A percentile compares a stretch with the other conserved stretches of the same genome.
Conservation (phyloP, 2,113 vertebrate species). For the Gymnobelideus leadbeateri region DNA sequence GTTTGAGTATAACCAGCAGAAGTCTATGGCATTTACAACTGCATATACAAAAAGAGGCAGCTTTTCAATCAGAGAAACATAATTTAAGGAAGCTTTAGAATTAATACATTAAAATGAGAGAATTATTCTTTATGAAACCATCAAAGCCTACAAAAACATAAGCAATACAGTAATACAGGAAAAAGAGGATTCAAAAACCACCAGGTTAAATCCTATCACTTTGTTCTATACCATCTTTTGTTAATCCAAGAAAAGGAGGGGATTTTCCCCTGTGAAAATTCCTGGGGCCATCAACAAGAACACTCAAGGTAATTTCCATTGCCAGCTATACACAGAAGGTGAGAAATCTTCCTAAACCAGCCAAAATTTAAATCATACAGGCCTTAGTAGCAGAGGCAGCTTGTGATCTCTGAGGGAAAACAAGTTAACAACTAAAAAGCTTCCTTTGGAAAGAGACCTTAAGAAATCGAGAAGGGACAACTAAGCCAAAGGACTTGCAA, state of each 20-base stretch:
- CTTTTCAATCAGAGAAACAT: slow-evolving; percentile 40
- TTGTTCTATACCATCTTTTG: slow-evolving; percentile 12
- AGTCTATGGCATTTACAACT: slow-evolving; percentile 57
- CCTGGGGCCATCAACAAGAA: not conserved
- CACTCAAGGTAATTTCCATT: slow-evolving; percentile 22
- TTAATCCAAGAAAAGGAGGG: slow-evolving; percentile 27
- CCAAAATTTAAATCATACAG: not conserved
- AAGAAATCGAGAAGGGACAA: slow-evolving; percentile 2
- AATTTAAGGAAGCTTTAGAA: slow-evolving; percentile 33
- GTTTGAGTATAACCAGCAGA: slow-evolving; percentile 63
- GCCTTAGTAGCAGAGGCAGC: not conserved
- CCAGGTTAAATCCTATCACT: not conserved
- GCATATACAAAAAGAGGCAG: not conserved
- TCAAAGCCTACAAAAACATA: not conserved
- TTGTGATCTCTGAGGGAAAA: not conserved
- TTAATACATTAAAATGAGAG: slow-evolving; percentile 21
- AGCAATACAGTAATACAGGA: slow-evolving; percentile 5
- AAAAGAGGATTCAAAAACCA: slow-evolving; percentile 21
- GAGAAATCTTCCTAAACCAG: slow-evolving; percentile 9
- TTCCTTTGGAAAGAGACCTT: slow-evolving; percentile 29
- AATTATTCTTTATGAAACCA: slow-evolving; percentile 46
- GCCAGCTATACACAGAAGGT: not conserved
- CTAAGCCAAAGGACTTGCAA: slow-evolving; percentile 4
- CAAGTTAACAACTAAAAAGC: not conserved
- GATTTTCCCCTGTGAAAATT: not conserved